These are phyloP conservation scores for Labeo rohita DNA, from an alignment of 2,113 vertebrate species.

Conservation along the genomic window DNA sequence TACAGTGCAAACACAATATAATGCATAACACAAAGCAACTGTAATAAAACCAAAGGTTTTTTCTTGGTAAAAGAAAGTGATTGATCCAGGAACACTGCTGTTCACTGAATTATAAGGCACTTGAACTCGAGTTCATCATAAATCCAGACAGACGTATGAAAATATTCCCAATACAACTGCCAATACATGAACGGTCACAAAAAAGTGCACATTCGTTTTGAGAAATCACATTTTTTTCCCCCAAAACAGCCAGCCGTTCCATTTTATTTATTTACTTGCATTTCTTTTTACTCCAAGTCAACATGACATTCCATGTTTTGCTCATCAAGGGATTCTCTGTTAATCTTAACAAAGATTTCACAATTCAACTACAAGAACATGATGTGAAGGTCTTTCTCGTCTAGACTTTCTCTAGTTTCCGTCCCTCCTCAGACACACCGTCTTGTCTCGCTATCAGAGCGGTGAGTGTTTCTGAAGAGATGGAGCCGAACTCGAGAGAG, in stretches of 20 bases:
- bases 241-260: too few species aligned
- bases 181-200: too few species aligned
- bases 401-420: conserved; percentile 8
- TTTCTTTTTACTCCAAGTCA: too few species aligned
- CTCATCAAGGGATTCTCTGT: too few species aligned
- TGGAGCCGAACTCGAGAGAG: conserved; percentile 30
- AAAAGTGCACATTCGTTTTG: too few species aligned
- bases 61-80: not conserved
- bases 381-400: too few species aligned
- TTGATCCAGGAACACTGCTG: not conserved
- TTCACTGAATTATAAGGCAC: not conserved
- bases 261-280: too few species aligned
- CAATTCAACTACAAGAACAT: too few species aligned
- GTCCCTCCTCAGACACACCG: not conserved
- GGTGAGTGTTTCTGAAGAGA: conserved; percentile 40
- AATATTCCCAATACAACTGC: not conserved
- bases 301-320: too few species aligned
- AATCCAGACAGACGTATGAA: not conserved
- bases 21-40: too few species aligned
- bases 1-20: not conserved
- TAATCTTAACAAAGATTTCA: not conserved
- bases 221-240: too few species aligned
- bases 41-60: not conserved
- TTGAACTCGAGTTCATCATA: not conserved
- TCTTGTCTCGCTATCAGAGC: not conserved